These are phyloP conservation scores for Streptopelia turtur DNA, from an alignment of 2,797 vertebrate genomes.

Conservation along the genomic window DNA sequence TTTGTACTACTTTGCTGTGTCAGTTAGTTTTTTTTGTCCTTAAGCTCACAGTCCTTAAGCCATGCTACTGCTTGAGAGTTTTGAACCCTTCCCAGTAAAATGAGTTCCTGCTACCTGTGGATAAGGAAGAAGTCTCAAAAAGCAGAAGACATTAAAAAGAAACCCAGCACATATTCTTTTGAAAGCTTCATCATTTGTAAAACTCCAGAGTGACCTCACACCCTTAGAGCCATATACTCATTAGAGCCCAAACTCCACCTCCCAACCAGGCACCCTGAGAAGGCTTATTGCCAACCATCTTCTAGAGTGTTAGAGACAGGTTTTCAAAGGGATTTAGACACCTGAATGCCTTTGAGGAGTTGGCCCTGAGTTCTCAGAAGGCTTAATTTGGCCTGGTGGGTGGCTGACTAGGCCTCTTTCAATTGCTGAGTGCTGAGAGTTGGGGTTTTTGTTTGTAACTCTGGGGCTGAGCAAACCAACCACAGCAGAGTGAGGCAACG, in stretches of 20 bases:
- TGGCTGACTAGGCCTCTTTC: neutral
- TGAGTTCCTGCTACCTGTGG: neutral
- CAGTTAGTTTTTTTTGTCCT: neutral
- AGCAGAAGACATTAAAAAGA: neutral
- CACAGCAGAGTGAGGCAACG: neutral
- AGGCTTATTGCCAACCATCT: neutral
- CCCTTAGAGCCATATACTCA: neutral
- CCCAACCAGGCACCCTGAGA: neutral
- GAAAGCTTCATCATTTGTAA: neutral
- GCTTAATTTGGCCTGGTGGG: neutral
- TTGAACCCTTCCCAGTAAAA: neutral
- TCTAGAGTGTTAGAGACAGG: neutral
- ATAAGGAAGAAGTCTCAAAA: neutral
- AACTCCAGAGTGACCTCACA: fast-evolving
- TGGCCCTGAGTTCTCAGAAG: neutral
- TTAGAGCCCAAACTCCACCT: neutral
- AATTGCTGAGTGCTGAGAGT: neutral
- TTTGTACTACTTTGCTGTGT: neutral
- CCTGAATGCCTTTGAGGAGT: neutral
- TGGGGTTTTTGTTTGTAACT: neutral
- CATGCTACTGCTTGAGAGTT: neutral
- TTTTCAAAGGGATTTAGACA: neutral
- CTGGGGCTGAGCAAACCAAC: neutral
- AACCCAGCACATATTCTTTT: neutral
- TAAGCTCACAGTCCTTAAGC: neutral